phyloP scores from a whole-genome alignment of 1,140 invertebrate species.

The Drosophila grimshawi region DNA sequence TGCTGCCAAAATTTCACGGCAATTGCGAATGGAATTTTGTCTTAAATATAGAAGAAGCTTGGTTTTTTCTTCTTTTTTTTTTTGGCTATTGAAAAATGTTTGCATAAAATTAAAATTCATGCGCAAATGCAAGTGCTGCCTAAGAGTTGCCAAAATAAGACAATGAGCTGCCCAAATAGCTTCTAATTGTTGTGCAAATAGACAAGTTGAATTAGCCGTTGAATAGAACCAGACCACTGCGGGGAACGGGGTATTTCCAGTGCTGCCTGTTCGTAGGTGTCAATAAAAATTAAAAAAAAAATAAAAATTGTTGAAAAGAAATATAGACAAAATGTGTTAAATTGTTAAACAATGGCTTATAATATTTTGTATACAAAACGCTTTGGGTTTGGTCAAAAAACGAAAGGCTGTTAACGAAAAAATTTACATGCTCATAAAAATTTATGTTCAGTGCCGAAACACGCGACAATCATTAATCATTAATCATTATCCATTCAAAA shows the following conservation, averaged over 20 bases:
- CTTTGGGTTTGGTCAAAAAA: slow-evolving; percentile 62
- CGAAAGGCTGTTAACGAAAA: slow-evolving; percentile 60
- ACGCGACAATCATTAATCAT: slow-evolving; percentile 69
- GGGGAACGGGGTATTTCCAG: too few relatives aligned
- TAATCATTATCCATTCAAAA: slow-evolving; percentile 21
- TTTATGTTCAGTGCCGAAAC: slow-evolving; percentile 39
- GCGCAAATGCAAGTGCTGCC: slow-evolving; percentile 47
- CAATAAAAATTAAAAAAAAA: slow-evolving; percentile 21
- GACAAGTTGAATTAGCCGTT: slow-evolving; percentile 44
- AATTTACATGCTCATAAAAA: slow-evolving; percentile 65
- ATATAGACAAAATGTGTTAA: slow-evolving; percentile 67
- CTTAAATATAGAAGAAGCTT: slow-evolving; percentile 14
- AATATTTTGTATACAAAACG: slow-evolving; percentile 49
- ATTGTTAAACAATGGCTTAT: slow-evolving; percentile 62
- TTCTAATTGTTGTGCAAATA: slow-evolving; percentile 81
- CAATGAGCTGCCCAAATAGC: slow-evolving; percentile 74
- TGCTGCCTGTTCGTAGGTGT: slow-evolving; percentile 24
- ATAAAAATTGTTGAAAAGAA: slow-evolving; percentile 2
- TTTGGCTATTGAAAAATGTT: slow-evolving; percentile 63
- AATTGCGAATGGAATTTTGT: slow-evolving; percentile 43
- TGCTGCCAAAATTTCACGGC: slow-evolving; percentile 65
- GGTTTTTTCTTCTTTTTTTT: neutral
- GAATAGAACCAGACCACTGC: neutral
- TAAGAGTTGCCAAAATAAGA: slow-evolving; percentile 61
- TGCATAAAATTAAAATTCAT: slow-evolving; percentile 78